These are phyloP conservation scores for Rissa tridactyla DNA, from an alignment of 2,113 vertebrate genomes.

Conservation along the genomic window DNA sequence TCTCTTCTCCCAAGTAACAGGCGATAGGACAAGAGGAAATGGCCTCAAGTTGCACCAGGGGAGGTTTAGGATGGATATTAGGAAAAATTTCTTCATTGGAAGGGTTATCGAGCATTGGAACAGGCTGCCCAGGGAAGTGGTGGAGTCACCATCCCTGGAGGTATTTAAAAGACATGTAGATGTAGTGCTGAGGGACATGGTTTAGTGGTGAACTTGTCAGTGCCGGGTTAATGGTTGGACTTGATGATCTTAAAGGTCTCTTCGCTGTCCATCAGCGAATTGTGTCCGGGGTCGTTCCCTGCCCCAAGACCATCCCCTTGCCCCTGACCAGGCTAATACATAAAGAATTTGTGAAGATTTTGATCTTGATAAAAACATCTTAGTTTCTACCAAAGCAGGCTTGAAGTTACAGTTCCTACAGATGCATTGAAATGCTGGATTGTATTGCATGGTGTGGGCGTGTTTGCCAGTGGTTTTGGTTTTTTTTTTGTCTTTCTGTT, in stretches of 20 bases:
- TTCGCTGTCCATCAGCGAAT: neutral
- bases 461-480: neutral
- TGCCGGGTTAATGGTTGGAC: neutral
- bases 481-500: neutral
- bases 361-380: neutral
- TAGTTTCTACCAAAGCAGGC: neutral
- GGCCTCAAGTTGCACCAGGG: neutral
- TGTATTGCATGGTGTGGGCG: neutral
- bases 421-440: neutral
- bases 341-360: neutral
- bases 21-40: neutral
- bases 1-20: neutral
- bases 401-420: neutral
- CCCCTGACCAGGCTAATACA: fast-evolving
- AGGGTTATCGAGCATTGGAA: neutral
- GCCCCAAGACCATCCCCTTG: neutral
- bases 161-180: neutral
- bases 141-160: neutral
- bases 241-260: neutral
- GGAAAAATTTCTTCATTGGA: neutral
- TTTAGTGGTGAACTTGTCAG: neutral
- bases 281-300: neutral
- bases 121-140: neutral
- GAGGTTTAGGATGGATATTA: too few relatives aligned
- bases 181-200: neutral